Base-by-base conservation (phyloP, 2,888 invertebrate species). In the Nysson spinosus region DNA sequence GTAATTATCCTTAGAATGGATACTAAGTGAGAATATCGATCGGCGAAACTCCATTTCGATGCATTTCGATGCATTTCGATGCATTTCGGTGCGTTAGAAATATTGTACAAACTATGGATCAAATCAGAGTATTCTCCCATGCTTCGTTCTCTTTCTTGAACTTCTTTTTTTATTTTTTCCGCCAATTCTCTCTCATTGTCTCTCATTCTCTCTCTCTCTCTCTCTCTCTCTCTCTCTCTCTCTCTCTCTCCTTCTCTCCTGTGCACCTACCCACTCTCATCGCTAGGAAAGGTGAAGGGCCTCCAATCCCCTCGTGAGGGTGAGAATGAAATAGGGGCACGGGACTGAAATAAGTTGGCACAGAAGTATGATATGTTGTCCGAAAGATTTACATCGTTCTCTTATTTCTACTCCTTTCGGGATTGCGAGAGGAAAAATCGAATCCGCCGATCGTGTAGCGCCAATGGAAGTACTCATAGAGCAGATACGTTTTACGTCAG, bases 341-440 rank as follows among this genome's bases (percentile, higher is more conserved):
- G 66, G 70, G 74, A 54, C 69, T n/a, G n/a, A n/a, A 56, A 56
- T 49, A 67, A 68, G 71, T 64, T 44, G 63, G 68, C 69, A 60
- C 69, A 51, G 70, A 69, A 72, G 68, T 70, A 78, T 82, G 83
- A 83, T 83, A 83, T 83, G 83, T 83, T 83, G 83, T 78, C 82
- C 74, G 75, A 82, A 77, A 82, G 83, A 83, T 83, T 83, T 83
- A 83, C 83, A 82, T 82, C 73, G 75, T 64, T 78, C 77, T 78
- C 80, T 71, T 72, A 72, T n/a, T n/a, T n/a, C n/a, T n/a, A n/a
- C n/a, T n/a, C n/a, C n/a, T n/a, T n/a, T n/a, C 66, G 73, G 46
- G 35, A 75, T 77, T 71, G 68, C 69, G 68, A 63, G 71, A 70
- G 62, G 69, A 75, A 80, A 80, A 75, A 22, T 40, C 14, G 20